A percentile compares a stretch with the other conserved stretches of the same genome.
Evolutionary conservation across 1,140 invertebrate genomes (phyloP).

Genomic region (Drosophila baimaii): DNA sequence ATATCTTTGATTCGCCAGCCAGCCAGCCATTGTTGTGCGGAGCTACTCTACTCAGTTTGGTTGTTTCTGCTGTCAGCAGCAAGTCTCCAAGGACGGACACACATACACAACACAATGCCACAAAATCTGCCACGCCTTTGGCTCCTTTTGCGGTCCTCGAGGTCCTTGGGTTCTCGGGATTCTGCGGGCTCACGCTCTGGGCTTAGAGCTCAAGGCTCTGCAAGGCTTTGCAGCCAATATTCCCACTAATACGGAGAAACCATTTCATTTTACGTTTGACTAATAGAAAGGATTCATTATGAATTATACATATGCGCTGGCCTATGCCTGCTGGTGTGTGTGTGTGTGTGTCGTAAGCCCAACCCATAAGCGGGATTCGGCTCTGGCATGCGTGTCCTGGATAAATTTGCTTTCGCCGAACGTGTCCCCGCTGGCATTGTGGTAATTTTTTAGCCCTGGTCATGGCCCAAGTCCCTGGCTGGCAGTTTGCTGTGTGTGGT

Average conservation of each 20-base stretch:
- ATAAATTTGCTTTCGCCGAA: slow-evolving; percentile 62
- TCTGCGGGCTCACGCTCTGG: slow-evolving; percentile 43
- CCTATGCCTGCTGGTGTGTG: slow-evolving; percentile 17
- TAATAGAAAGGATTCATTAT: slow-evolving; percentile 83
- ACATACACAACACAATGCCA: slow-evolving; percentile 73
- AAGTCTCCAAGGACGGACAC: slow-evolving; percentile 73
- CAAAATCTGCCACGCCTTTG: slow-evolving; percentile 63
- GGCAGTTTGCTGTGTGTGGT: slow-evolving; percentile 63
- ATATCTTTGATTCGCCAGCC: slow-evolving; percentile 79
- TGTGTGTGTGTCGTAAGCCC: slow-evolving; percentile 38
- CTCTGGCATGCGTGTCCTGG: slow-evolving; percentile 60
- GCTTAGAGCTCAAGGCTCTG: slow-evolving; percentile 29
- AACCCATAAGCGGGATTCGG: slow-evolving; percentile 22
- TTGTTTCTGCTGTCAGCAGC: slow-evolving; percentile 60
- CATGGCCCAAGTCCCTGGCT: slow-evolving; percentile 31
- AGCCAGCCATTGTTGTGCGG: slow-evolving; percentile 47
- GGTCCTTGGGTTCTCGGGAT: slow-evolving; percentile 24
- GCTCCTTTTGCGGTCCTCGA: slow-evolving; percentile 26
- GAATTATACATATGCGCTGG: slow-evolving; percentile 70
- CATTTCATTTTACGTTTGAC: slow-evolving; percentile 81
- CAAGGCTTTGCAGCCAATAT: slow-evolving; percentile 76
- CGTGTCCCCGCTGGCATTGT: slow-evolving; percentile 35
- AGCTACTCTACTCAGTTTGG: slow-evolving; percentile 28
- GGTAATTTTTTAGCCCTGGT: slow-evolving; percentile 35
- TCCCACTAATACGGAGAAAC: slow-evolving; percentile 73